A percentile compares a stretch with the other conserved stretches of the same genome.
Evolutionary conservation across 2,888 invertebrate genomes (phyloP).

Genomic region (Candidula unifasciata): DNA sequence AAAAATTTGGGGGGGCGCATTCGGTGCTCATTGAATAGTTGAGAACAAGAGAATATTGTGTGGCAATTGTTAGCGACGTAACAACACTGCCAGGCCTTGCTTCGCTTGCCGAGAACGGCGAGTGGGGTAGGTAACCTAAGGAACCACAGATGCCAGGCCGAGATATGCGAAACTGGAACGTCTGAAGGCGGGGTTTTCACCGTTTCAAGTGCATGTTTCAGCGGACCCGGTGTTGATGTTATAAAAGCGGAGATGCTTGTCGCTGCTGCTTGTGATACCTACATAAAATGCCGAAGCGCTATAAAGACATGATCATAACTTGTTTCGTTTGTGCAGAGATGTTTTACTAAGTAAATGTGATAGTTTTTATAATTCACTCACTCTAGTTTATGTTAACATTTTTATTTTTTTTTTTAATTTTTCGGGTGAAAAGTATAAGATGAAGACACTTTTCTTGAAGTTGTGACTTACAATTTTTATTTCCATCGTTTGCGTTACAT

Average conservation of each 20-base stretch:
- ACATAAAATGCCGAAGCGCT: background rate
- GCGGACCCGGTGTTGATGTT: background rate
- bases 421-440: no score
- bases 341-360: no score
- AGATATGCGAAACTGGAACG: background rate
- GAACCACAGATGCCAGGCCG: background rate
- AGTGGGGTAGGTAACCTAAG: constrained; percentile 19
- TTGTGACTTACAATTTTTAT: no score
- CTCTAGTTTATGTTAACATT: no score
- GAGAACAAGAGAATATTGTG: background rate
- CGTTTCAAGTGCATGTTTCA: constrained; percentile 17
- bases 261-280: background rate
- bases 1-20: no score
- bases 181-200: background rate
- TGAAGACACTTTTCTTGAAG: no score
- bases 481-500: no score
- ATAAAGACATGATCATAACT: background rate
- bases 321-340: no score
- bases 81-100: constrained; percentile 14
- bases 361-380: no score
- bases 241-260: background rate
- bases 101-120: background rate
- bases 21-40: no score
- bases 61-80: background rate
- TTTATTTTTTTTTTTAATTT: no score